Evolutionary conservation across 1,140 invertebrate genomes (phyloP).

Genomic region (Bombyx mandarina): DNA sequence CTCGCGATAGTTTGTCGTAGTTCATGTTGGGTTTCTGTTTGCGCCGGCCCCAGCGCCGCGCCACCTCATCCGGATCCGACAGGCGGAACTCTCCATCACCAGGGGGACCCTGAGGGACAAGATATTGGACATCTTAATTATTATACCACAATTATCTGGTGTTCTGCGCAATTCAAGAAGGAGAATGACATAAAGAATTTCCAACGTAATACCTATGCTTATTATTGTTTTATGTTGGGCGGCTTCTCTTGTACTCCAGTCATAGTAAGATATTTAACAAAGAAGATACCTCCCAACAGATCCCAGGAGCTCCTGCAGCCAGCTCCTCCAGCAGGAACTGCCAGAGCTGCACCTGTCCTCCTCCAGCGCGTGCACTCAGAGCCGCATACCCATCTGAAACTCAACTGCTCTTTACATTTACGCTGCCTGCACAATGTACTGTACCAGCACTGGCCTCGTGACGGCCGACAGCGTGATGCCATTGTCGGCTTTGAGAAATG

Average conservation of each 20-base stretch:
- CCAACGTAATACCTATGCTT: neutral
- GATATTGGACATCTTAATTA: neutral
- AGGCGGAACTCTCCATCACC: constrained; percentile 93
- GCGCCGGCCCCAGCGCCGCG: constrained; percentile 91
- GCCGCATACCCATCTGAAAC: constrained; percentile 45
- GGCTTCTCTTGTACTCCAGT: too few species aligned
- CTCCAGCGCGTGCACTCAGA: constrained; percentile 28
- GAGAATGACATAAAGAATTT: neutral
- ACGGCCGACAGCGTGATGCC: too few species aligned
- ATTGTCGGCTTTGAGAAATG: too few species aligned
- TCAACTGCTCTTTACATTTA: too few species aligned
- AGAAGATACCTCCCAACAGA: constrained; percentile 82
- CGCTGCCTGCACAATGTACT: constrained; percentile 2
- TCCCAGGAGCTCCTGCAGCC: constrained; percentile 83
- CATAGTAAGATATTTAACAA: neutral
- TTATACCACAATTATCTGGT: neutral
- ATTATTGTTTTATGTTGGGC: too few species aligned
- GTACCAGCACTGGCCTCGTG: neutral
- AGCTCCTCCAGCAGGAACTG: constrained; percentile 96
- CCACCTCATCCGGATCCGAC: constrained; percentile 94
- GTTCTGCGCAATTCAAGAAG: neutral
- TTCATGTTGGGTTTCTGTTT: constrained; percentile 98
- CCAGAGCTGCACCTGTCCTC: constrained; percentile 94
- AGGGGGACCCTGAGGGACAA: constrained; percentile 31
- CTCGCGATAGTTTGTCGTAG: constrained; percentile 94